These are phyloP conservation scores for Ceyx cyanopectus DNA, from an alignment of 2,113 vertebrate species.

Conservation along the genomic window DNA sequence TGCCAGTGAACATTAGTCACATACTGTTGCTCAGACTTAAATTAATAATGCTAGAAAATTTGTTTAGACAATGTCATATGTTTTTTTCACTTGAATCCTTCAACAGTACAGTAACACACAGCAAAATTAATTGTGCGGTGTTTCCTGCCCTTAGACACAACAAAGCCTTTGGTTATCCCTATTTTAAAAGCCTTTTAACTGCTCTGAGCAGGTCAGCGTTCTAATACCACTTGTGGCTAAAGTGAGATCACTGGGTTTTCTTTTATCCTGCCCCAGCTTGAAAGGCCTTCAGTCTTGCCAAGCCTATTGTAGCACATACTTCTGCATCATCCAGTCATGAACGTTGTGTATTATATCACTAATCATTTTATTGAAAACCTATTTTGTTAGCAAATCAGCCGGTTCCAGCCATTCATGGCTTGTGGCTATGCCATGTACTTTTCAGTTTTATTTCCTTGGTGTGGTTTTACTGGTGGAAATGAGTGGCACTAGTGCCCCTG, in stretches of 20 bases:
- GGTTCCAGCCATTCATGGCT: neutral
- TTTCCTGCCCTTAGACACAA: neutral
- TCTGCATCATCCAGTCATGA: neutral
- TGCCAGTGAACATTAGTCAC: conserved; percentile 43
- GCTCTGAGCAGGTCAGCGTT: neutral
- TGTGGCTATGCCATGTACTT: neutral
- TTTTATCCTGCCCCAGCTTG: neutral
- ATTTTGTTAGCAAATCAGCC: neutral
- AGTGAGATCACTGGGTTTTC: neutral
- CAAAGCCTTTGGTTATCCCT: neutral
- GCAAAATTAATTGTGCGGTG: neutral
- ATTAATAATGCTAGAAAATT: conserved; percentile 37
- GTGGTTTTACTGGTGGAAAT: neutral
- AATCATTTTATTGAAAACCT: neutral
- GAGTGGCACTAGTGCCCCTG: neutral
- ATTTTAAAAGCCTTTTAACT: conserved; percentile 2
- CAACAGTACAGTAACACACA: neutral
- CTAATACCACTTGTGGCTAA: neutral
- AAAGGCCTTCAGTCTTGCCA: neutral
- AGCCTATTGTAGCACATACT: neutral
- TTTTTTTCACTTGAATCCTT: conserved; percentile 7
- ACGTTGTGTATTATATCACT: neutral
- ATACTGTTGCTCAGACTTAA: conserved; percentile 19
- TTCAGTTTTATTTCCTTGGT: neutral
- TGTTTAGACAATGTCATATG: conserved; percentile 9